Percentiles rank a stretch among this genome's conserved stretches.
Evolutionary conservation across 2,113 vertebrate genomes (phyloP).

Genomic region (Lonchura striata): DNA sequence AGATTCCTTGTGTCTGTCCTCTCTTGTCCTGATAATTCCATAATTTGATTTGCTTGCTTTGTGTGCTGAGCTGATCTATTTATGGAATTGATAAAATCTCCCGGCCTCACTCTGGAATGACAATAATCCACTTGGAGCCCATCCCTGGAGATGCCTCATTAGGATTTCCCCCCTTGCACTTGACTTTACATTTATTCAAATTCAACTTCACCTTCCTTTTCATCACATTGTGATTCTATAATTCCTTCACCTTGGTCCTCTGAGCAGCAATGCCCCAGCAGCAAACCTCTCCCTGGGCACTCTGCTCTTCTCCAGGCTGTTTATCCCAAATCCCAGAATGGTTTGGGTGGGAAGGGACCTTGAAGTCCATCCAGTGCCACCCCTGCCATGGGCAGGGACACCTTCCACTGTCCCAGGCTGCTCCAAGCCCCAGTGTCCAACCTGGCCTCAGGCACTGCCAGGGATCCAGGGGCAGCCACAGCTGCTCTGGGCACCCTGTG

Average conservation of each 20-base stretch:
- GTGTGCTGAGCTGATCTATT: neutral
- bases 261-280: neutral
- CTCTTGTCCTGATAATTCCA: neutral
- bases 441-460: neutral
- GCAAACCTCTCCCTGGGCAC: neutral
- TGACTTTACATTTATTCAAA: neutral
- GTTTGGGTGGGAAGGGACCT: neutral
- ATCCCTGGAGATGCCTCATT: neutral
- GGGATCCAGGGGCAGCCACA: neutral
- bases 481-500: neutral
- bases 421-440: neutral
- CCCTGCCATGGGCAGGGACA: neutral
- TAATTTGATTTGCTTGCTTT: neutral
- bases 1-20: neutral
- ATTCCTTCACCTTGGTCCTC: neutral
- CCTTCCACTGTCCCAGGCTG: neutral
- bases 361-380: accelerated
- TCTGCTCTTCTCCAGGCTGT: neutral
- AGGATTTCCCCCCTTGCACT: neutral
- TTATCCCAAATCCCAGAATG: neutral
- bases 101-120: neutral
- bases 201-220: neutral
- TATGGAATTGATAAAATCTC: neutral
- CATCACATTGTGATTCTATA: neutral
- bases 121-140: neutral